A percentile compares a stretch with the other conserved stretches of the same genome.
phyloP scores from a whole-genome alignment of 2,888 invertebrate genomes.

The Caenorhabditis japonica region DNA sequence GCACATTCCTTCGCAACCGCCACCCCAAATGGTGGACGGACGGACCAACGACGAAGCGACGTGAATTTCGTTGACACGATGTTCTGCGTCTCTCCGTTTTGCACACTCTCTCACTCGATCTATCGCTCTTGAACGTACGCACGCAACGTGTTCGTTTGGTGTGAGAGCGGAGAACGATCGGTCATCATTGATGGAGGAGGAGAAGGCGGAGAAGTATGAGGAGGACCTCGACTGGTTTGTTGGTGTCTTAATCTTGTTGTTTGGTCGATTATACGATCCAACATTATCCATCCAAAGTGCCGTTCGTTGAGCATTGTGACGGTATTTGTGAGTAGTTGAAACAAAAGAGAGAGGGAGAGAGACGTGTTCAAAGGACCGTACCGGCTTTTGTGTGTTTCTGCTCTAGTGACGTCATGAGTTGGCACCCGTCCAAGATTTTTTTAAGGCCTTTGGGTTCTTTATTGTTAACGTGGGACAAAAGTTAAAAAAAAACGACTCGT shows the following conservation, averaged over 20 bases:
- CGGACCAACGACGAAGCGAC: neutral
- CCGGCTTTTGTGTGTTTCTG: too few species aligned
- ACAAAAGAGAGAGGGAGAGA: neutral
- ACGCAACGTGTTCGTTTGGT: conserved; percentile 12
- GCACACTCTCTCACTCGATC: neutral
- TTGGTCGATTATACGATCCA: conserved; percentile 18
- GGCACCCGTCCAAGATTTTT: too few species aligned
- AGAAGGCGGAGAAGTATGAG: too few species aligned
- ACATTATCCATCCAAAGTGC: neutral
- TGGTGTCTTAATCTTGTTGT: conserved; percentile 18
- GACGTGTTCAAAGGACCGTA: neutral
- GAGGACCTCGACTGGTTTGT: conserved; percentile 3
- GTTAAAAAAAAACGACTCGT: too few species aligned
- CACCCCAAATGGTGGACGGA: too few species aligned
- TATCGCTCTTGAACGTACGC: neutral
- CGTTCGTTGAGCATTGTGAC: neutral
- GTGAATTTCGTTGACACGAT: conserved; percentile 14
- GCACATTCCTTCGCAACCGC: too few species aligned
- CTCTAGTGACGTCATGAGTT: too few species aligned
- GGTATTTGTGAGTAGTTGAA: neutral
- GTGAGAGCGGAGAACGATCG: conserved; percentile 18
- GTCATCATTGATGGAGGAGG: conserved; percentile 17
- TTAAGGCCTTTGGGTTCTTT: too few species aligned
- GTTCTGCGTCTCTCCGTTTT: neutral
- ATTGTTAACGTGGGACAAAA: too few species aligned